Base-by-base conservation (phyloP, 2,797 vertebrate genomes). In the Pelodytes ibericus region DNA sequence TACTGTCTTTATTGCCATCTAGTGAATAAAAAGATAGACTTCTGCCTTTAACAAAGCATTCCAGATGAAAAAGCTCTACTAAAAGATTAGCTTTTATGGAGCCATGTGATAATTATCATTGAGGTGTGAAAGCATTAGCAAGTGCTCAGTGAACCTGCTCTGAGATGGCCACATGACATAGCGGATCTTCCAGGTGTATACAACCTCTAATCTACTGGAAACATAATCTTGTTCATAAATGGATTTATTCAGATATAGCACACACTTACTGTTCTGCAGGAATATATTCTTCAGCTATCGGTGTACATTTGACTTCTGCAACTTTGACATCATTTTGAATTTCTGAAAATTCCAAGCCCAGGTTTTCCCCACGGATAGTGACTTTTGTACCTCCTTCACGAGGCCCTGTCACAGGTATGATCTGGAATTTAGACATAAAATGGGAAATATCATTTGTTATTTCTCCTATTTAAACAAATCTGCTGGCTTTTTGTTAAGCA, bases 321-420 rank as follows among this genome's bases (percentile, higher is more conserved):
- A 99, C 96, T 81, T 94, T 96, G 81, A 99, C 96, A 0, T 95
- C 90, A 4, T 88, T 92, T 1, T 95, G 91, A 7, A 99, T 99
- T 81, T 99, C 97, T 36, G 87, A 85, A 87, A 99, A 99, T 30
- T 97, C 95, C 87, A 99, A 88, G 0, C 97, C 98, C 81, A 99
- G 88, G 84, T 99, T 99, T 87, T 98, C 96, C 2, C 98, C 98
- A 0, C 93, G 94, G 81, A 99, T 99, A 6, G 97, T 99, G 81
- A 99, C 96, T 24, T 93, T 93, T 0, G 97, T 99, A 11, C 98
- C 98, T 0, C 98, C 98, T 87, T 99, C 97, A 0, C 98, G 92
- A 36, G 98, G 97, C 3, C 98, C 98, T 0, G 95, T 92, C 47
- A 96, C 88, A 0, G 96, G 98, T 16, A 92, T 95, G 80, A 99